These are phyloP conservation scores for Phalangium opilio DNA, from an alignment of 2,888 invertebrate species.

Conservation along the genomic window DNA sequence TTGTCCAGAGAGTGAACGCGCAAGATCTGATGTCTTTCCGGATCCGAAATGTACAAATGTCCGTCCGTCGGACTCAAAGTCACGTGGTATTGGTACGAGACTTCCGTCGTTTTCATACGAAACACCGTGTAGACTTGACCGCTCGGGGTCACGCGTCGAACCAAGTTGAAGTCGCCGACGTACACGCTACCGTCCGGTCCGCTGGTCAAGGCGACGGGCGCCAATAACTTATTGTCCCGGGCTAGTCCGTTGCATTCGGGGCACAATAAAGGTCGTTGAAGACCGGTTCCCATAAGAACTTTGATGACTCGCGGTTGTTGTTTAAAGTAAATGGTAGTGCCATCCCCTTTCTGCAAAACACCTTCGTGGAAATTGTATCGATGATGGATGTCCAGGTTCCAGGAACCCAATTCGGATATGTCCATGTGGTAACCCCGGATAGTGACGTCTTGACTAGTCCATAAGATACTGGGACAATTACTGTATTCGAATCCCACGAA, in stretches of 20 bases:
- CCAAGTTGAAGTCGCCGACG: slow-evolving; percentile 88
- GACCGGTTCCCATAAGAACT: slow-evolving; percentile 80
- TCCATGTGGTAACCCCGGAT: slow-evolving; percentile 92
- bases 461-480: slow-evolving; percentile 79
- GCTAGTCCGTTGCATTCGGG: slow-evolving; percentile 62
- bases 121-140: slow-evolving; percentile 65
- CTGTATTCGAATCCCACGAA: slow-evolving; percentile 85
- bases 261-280: slow-evolving; percentile 54
- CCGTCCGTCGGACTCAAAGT: slow-evolving; percentile 87
- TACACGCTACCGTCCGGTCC: slow-evolving; percentile 85
- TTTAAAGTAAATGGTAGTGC: slow-evolving; percentile 83
- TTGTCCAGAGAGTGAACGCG: slow-evolving; percentile 67
- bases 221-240: slow-evolving; percentile 60
- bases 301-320: slow-evolving; percentile 80
- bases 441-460: slow-evolving; percentile 91
- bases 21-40: slow-evolving; percentile 85
- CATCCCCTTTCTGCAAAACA: slow-evolving; percentile 92
- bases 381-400: slow-evolving; percentile 96
- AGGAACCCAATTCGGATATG: slow-evolving; percentile 90
- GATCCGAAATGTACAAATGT: slow-evolving; percentile 85
- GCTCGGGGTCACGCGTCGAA: slow-evolving; percentile 69
- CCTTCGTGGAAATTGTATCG: slow-evolving; percentile 96
- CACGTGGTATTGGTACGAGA: slow-evolving; percentile 92
- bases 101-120: slow-evolving; percentile 47
- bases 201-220: slow-evolving; percentile 81